Evolutionary conservation across 2,888 invertebrate genomes (phyloP).

Genomic region (Thymelicus lineola): DNA sequence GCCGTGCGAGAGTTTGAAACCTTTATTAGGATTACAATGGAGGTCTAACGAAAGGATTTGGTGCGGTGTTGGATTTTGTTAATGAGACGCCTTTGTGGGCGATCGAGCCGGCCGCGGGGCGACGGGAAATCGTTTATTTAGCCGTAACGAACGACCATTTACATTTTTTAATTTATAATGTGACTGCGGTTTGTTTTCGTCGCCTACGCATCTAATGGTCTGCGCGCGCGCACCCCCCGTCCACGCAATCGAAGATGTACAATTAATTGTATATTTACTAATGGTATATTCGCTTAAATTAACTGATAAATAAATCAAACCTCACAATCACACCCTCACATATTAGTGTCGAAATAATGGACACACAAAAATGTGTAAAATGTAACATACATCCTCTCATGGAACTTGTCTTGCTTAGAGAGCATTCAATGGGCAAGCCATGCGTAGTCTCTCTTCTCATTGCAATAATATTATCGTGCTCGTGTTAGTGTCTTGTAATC

Average conservation of each 20-base stretch:
- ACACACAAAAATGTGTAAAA: no score
- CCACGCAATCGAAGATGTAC: neutral
- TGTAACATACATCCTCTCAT: no score
- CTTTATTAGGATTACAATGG: conserved; percentile 63
- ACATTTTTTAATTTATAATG: conserved; percentile 61
- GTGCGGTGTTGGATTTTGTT: conserved; percentile 72
- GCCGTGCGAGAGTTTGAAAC: conserved; percentile 39
- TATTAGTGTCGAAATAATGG: no score
- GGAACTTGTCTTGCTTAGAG: no score
- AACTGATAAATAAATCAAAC: no score
- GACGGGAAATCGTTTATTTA: conserved; percentile 76
- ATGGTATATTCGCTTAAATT: neutral
- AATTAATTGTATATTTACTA: neutral
- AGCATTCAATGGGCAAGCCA: no score
- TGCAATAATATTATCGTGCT: no score
- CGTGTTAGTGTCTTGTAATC: no score
- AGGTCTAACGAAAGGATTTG: conserved; percentile 82
- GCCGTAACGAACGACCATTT: conserved; percentile 73
- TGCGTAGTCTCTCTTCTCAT: no score
- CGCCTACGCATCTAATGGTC: conserved; percentile 27
- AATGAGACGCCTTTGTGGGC: conserved; percentile 75
- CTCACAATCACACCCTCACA: no score
- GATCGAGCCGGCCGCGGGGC: conserved; percentile 53
- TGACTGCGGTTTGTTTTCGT: conserved; percentile 58
- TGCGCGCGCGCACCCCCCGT: conserved; percentile 1